Percentiles rank a stretch among this genome's conserved stretches.
Evolutionary conservation across 2,113 vertebrate genomes (phyloP).

Genomic region (Delphinus delphis): DNA sequence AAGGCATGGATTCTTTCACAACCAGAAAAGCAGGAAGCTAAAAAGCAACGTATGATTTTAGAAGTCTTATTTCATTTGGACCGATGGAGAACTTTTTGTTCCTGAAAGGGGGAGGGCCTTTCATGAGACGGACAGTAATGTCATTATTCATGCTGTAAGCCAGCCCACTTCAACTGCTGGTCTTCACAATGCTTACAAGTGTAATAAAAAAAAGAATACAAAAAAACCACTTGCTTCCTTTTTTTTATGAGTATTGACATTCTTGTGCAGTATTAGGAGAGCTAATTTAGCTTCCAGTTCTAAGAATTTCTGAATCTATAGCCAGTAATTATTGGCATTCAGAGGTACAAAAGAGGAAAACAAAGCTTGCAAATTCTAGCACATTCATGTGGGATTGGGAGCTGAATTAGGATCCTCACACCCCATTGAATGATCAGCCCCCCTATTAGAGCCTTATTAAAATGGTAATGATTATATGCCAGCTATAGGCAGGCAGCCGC

Average conservation of each 20-base stretch:
- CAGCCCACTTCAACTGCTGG: conserved; percentile 86
- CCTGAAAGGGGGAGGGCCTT: conserved; percentile 52
- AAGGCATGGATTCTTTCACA: neutral
- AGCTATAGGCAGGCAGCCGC: conserved; percentile 87
- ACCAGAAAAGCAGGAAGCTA: conserved; percentile 46
- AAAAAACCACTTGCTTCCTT: conserved; percentile 85
- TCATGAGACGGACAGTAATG: conserved; percentile 78
- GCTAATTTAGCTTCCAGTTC: conserved; percentile 90
- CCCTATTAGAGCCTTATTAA: conserved; percentile 91
- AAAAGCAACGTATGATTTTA: conserved; percentile 29
- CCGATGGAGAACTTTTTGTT: conserved; percentile 74
- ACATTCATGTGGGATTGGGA: conserved; percentile 91
- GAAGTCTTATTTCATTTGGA: conserved; percentile 62
- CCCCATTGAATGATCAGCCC: conserved; percentile 90
- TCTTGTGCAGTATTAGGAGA: conserved; percentile 90
- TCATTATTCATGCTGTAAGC: conserved; percentile 86
- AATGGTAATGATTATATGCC: conserved; percentile 91
- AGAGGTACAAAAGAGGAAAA: conserved; percentile 90
- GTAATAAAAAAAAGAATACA: conserved; percentile 83
- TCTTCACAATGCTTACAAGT: conserved; percentile 86
- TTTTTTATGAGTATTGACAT: conserved; percentile 88
- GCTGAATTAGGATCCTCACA: conserved; percentile 89
- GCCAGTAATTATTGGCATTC: conserved; percentile 92
- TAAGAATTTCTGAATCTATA: conserved; percentile 91
- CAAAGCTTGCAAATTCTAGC: conserved; percentile 90